Conservation (phyloP, 2,888 invertebrate species). For the Hyalella azteca region DNA sequence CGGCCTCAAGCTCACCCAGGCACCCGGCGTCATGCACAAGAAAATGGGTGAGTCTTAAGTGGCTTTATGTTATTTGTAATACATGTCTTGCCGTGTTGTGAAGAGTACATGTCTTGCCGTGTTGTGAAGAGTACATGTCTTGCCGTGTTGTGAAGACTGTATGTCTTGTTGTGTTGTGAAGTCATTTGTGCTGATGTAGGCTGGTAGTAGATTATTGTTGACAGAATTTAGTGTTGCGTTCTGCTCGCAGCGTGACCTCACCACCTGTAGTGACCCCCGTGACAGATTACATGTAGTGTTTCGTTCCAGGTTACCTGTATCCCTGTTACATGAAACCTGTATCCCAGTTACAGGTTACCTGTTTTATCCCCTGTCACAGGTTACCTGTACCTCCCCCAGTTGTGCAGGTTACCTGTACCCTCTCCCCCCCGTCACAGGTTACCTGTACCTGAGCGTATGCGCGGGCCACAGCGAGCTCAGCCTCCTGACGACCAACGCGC, state of each 20-base stretch:
- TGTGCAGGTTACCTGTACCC: background rate
- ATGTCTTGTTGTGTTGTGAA: background rate
- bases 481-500: constrained; percentile 27
- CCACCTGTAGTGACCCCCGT: too few species aligned
- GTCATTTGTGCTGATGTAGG: background rate
- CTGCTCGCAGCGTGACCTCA: too few species aligned
- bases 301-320: too few species aligned
- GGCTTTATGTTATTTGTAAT: too few species aligned
- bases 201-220: background rate
- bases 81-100: too few species aligned
- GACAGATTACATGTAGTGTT: too few species aligned
- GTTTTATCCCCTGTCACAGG: background rate
- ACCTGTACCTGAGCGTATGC: constrained; percentile 33
- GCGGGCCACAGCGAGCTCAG: background rate
- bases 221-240: too few species aligned
- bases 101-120: background rate
- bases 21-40: constrained; percentile 44
- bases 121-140: background rate
- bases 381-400: background rate
- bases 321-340: too few species aligned
- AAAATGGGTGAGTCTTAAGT: constrained; percentile 46
- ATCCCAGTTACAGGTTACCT: background rate
- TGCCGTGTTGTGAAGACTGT: background rate
- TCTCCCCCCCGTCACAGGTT: constrained; percentile 30
- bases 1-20: constrained; percentile 54